These are phyloP conservation scores for Desmodus rotundus DNA, from an alignment of 2,113 vertebrate genomes.

Conservation along the genomic window DNA sequence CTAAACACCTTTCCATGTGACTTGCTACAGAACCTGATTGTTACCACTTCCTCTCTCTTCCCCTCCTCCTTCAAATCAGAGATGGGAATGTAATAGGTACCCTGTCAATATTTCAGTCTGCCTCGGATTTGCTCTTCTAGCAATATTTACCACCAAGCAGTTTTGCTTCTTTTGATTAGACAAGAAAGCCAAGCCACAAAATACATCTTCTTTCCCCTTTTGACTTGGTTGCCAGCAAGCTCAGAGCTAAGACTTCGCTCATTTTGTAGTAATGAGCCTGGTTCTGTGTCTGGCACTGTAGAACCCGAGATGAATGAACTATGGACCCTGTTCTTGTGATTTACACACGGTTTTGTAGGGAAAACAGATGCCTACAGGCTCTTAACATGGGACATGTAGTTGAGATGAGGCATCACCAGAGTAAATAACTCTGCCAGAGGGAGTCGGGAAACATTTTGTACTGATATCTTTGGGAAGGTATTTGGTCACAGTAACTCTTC, in stretches of 20 bases:
- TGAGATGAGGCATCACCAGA: neutral
- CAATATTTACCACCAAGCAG: neutral
- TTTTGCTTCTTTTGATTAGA: constrained; percentile 27
- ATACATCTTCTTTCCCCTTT: neutral
- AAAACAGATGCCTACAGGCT: neutral
- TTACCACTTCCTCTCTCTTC: neutral
- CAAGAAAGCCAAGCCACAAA: neutral
- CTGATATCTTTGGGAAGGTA: neutral
- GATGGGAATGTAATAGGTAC: neutral
- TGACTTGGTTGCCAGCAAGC: neutral
- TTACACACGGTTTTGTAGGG: neutral
- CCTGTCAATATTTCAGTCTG: neutral
- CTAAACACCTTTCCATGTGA: neutral
- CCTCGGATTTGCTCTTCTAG: neutral
- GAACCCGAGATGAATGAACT: neutral
- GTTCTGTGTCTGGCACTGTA: neutral
- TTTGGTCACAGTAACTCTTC: neutral
- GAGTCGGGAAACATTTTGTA: neutral
- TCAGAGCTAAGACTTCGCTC: neutral
- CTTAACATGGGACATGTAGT: neutral
- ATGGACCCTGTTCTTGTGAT: neutral
- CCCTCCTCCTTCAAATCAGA: neutral
- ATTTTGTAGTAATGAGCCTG: neutral
- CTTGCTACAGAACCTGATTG: neutral
- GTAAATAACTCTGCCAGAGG: neutral